Evolutionary conservation across 2,888 invertebrate species (phyloP), one percentile per base, ranked within the genome.

Genomic region (Nephrotoma guestfalica): DNA sequence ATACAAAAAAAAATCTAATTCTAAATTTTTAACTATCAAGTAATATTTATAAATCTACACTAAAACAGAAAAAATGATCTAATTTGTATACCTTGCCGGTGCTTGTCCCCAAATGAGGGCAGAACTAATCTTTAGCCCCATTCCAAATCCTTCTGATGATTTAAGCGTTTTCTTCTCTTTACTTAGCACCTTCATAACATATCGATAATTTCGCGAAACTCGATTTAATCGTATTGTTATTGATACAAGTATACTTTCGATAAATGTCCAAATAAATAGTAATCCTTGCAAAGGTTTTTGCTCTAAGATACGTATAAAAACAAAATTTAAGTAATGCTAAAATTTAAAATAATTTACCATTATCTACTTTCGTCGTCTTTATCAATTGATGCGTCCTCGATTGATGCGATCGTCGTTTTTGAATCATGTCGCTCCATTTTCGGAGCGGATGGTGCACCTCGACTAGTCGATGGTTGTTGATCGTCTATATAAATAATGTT

Each of bases 201-300:
- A 98, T 90, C 99, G 94, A 92, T 99, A 99, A 91, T 99, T 98
- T 86, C 96, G 94, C 0, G 99, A 99, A 89, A 97, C 95, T 89
- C 94, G 94, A 92, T 99, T 97, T 87, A 99, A 92, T 89, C 96
- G 94, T 86, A 94, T 94, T 2, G 97, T 98, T 86, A 97, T 90
- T 40, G 97, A 96, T 86, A 97, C 95, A 91, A 98, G 88, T 86
- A 91, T 89, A 13, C 90, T 91, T 87, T 91, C 91, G 71, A 91
- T 88, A 86, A 88, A 87, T 42, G 87, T 85, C 13, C 40, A 86
- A n/a, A 87, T 85, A 45, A 86, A 86, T n/a, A n/a, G 4, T 45
- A 84, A 30, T 30, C 83, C 7, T 83, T 7, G 6, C 18, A 86
- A 47, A 45, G 40, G 41, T 41, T 42, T 42, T 42, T 4, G 42